These are phyloP conservation scores for Oedothorax gibbosus DNA, from an alignment of 1,140 invertebrate genomes.

Conservation along the genomic window DNA sequence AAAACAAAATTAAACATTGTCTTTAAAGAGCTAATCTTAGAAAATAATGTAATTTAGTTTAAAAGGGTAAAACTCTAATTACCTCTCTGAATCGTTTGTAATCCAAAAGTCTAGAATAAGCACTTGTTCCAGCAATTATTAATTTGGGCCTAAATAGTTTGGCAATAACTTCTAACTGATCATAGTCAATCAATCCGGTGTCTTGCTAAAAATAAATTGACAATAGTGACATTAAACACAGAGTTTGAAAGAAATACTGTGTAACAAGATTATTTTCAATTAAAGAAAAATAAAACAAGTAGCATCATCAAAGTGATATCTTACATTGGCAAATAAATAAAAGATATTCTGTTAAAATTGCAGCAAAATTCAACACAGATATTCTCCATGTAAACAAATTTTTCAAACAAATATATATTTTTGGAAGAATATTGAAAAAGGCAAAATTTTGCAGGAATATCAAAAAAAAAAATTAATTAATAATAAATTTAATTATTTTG, in stretches of 20 bases:
- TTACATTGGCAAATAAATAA: no score
- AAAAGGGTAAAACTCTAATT: slow-evolving; percentile 5
- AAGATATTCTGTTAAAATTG: no score
- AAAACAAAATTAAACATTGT: background rate
- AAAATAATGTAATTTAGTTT: background rate
- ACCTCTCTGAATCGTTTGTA: slow-evolving; percentile 74
- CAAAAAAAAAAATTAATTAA: no score
- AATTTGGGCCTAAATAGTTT: slow-evolving; percentile 89
- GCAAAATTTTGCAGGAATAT: no score
- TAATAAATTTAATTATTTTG: no score
- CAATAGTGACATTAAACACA: no score
- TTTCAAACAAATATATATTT: background rate
- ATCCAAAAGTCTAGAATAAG: slow-evolving; percentile 76
- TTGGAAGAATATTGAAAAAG: background rate
- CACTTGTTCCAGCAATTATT: slow-evolving; percentile 86
- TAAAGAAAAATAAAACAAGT: no score
- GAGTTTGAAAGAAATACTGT: background rate
- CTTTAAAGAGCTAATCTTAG: background rate
- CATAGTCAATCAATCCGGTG: slow-evolving; percentile 95
- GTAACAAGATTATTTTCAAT: no score
- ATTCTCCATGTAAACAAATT: no score
- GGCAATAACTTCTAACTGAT: slow-evolving; percentile 84
- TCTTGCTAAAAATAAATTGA: slow-evolving; percentile 74
- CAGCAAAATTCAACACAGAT: no score
- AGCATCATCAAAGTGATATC: no score